Conservation (phyloP, 2,113 vertebrate species). For the Bujurquina vittata region DNA sequence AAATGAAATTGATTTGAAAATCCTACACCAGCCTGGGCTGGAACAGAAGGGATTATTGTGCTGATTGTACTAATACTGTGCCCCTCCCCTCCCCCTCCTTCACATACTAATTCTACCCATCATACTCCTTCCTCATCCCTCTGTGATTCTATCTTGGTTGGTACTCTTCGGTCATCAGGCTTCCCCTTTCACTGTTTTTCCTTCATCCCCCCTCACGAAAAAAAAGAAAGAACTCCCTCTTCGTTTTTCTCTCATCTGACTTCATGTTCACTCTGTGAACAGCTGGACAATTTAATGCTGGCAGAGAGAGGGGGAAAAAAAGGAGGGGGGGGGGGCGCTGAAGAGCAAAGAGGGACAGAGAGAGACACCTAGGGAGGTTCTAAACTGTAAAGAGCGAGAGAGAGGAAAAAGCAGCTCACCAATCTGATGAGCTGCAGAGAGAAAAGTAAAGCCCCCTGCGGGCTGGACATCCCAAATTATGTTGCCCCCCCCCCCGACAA, state of each 20-base stretch:
- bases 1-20: conserved; percentile 84
- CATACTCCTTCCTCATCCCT: not conserved
- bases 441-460: conserved; percentile 14
- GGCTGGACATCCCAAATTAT: conserved; percentile 57
- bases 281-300: conserved; percentile 33
- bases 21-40: conserved; percentile 63
- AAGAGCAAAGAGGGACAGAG: conserved; percentile 22
- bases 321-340: not conserved
- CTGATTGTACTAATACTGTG: conserved; percentile 77
- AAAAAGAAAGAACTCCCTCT: not conserved
- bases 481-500: conserved; percentile 50
- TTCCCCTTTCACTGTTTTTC: not conserved
- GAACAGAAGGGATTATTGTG: conserved; percentile 78
- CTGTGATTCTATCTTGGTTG: not conserved
- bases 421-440: conserved; percentile 45
- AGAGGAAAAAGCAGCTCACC: not conserved
- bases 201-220: conserved; percentile 10
- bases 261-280: conserved; percentile 36
- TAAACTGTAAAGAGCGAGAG: conserved; percentile 1
- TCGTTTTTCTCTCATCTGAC: not conserved
- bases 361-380: conserved; percentile 2
- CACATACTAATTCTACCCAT: conserved; percentile 52
- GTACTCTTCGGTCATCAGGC: conserved; percentile 13
- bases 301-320: not conserved
- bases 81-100: conserved; percentile 44